Base-by-base conservation (phyloP, 2,888 invertebrate species). In the Dolomedes plantarius region DNA sequence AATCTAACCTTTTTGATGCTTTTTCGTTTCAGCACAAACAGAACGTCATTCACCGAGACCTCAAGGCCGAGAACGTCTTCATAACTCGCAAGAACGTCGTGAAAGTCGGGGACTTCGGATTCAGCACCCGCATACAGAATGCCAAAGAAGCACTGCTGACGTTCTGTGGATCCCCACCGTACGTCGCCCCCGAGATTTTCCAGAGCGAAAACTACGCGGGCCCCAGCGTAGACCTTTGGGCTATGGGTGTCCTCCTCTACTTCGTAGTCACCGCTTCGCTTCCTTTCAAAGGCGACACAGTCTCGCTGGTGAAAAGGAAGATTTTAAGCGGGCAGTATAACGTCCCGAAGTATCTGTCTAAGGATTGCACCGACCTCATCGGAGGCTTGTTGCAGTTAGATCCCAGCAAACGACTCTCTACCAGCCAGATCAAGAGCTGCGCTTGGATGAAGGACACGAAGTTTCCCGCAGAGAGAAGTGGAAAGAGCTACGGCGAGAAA, bases 21-120 rank as follows among this genome's bases (percentile, higher is more conserved):
- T 56, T 83, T 83, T 29, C 29, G 87, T 89, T 90, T 77, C 92
- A 95, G 95, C 95, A 95, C 91, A 93, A 93, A 76, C 93, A 94
- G 89, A 93, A 94, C 89, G 94, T 95, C 89, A 94, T 95, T 89
- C 95, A 96, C 91, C 93, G 95, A 87, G 95, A 95, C 90, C 94
- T 95, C 88, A 95, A 96, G 91, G 95, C 95, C 64, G 95, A 96
- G 91, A 96, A 96, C 91, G 94, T 96, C 64, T 94, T 95, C 91
- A 93, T 95, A 89, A 92, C 94, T n/a, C 93, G 93, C 36, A 64
- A 75, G 72, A 89, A 67, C 90, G 90, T 31, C 89, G 90, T 69
- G 85, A 89, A 64, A 89, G 92, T 96, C 71, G 95, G 95, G 9
- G 95, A 96, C 91, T 95, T 96, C 91, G 95, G 95, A 76, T 95